Evolutionary conservation across 2,113 vertebrate genomes (phyloP).

Genomic region (Eurystomus gularis): DNA sequence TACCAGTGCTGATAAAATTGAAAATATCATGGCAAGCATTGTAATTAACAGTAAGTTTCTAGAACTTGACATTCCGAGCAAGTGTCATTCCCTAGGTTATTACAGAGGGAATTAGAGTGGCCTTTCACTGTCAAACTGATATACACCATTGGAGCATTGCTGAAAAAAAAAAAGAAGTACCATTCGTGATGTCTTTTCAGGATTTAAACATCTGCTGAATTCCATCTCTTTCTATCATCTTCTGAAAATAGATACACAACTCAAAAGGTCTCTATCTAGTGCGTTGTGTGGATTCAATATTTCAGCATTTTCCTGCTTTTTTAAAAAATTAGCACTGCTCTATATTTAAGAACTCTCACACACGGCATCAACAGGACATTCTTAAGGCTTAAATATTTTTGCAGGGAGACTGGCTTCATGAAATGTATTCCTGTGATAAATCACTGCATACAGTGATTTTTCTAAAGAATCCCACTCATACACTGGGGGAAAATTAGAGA

Average conservation of each 20-base stretch:
- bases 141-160: conserved; percentile 37
- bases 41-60: conserved; percentile 76
- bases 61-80: conserved; percentile 71
- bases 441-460: not conserved
- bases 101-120: conserved; percentile 70
- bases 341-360: not conserved
- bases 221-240: conserved; percentile 52
- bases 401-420: not conserved
- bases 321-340: not conserved
- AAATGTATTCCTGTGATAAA: not conserved
- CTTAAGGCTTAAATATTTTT: not conserved
- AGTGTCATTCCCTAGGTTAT: conserved; percentile 74
- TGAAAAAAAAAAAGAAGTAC: conserved; percentile 58
- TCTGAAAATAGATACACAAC: conserved; percentile 47
- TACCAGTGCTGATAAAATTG: conserved; percentile 57
- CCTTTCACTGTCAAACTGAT: conserved; percentile 73
- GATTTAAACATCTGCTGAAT: conserved; percentile 64
- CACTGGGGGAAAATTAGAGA: not conserved
- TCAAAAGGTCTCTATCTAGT: conserved; percentile 13
- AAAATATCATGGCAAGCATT: conserved; percentile 65
- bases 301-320: conserved; percentile 5
- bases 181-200: conserved; percentile 38
- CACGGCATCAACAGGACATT: not conserved
- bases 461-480: not conserved
- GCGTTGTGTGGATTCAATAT: not conserved